These are phyloP conservation scores for Danio aesculapii DNA, from an alignment of 2,797 vertebrate genomes.

Conservation along the genomic window DNA sequence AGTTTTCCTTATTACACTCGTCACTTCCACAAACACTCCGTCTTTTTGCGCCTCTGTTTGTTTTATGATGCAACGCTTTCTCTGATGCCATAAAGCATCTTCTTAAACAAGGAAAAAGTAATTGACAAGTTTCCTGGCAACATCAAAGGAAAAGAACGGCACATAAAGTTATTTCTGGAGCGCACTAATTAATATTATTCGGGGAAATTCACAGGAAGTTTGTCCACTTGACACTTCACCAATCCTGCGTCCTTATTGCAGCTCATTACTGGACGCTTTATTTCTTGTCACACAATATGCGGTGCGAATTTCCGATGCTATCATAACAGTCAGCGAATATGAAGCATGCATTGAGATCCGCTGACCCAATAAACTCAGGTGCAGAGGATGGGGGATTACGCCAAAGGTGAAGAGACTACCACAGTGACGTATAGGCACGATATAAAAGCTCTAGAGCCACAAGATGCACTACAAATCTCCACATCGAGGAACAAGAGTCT, in stretches of 20 bases:
- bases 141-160: background rate
- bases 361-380: slow-evolving; percentile 52
- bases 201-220: slow-evolving; percentile 53
- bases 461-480: slow-evolving; percentile 31
- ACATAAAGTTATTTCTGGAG: slow-evolving; percentile 34
- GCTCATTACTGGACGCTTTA: slow-evolving; percentile 8
- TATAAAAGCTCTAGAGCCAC: slow-evolving; percentile 61
- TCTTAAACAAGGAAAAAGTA: background rate
- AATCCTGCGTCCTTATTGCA: background rate
- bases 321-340: slow-evolving; percentile 26
- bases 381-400: slow-evolving; percentile 27
- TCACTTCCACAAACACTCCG: slow-evolving; percentile 20
- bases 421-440: slow-evolving; percentile 58
- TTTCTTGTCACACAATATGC: background rate
- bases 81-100: background rate
- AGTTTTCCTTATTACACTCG: background rate
- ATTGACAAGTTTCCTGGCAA: slow-evolving; percentile 35
- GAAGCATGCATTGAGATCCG: slow-evolving; percentile 9
- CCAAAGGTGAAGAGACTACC: slow-evolving; percentile 33
- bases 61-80: slow-evolving; percentile 11
- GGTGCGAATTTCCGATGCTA: slow-evolving; percentile 40
- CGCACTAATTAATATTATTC: slow-evolving; percentile 21
- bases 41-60: background rate
- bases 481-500: slow-evolving; percentile 26
- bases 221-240: slow-evolving; percentile 9